These are phyloP conservation scores for Oryzias melastigma DNA, from an alignment of 2,113 vertebrate genomes.

Conservation along the genomic window DNA sequence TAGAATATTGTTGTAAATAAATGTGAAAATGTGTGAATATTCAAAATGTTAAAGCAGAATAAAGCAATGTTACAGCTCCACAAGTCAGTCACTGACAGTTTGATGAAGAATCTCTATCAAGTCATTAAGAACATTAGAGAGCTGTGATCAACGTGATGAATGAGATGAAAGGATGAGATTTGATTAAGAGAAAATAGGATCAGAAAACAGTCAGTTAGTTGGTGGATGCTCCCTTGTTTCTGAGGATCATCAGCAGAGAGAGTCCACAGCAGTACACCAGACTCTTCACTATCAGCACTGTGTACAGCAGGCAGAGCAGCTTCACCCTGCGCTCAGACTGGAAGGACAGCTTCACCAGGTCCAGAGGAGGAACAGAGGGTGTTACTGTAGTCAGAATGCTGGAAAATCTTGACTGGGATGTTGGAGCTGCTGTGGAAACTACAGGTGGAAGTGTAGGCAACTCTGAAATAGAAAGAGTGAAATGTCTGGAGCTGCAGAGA, in stretches of 20 bases:
- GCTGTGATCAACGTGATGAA: background rate
- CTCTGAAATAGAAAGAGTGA: slow-evolving; percentile 7
- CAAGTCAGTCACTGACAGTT: too few relatives aligned
- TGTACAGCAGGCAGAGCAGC: too few relatives aligned
- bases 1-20: background rate
- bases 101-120: too few relatives aligned
- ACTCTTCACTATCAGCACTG: too few relatives aligned
- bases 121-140: too few relatives aligned
- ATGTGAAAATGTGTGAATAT: background rate
- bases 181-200: background rate
- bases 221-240: slow-evolving; percentile 1
- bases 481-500: background rate
- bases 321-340: too few relatives aligned
- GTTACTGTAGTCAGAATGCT: too few relatives aligned
- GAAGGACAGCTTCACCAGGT: too few relatives aligned
- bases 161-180: background rate
- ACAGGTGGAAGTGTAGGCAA: background rate
- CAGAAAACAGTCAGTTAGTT: background rate
- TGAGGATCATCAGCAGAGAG: background rate
- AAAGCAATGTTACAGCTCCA: too few relatives aligned
- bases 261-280: slow-evolving; percentile 4
- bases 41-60: too few relatives aligned
- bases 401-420: too few relatives aligned
- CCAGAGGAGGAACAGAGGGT: too few relatives aligned
- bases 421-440: slow-evolving; percentile 5